A percentile compares a stretch with the other conserved stretches of the same genome.
Evolutionary conservation across 1,140 invertebrate genomes (phyloP).

Genomic region (Drosophila auraria): DNA sequence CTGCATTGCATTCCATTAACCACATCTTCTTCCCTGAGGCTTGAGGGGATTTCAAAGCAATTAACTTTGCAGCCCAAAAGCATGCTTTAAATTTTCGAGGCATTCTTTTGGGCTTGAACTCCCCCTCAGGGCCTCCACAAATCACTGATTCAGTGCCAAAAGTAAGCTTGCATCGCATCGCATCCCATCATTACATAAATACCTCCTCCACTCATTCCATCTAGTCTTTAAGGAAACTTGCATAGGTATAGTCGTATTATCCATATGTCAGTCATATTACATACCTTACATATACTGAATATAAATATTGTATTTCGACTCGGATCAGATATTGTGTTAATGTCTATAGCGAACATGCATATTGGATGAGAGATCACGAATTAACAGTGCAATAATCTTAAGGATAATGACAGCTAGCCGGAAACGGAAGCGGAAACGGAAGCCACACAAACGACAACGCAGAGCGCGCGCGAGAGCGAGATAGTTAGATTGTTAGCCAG

Average conservation of each 20-base stretch:
- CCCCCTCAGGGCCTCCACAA: not conserved
- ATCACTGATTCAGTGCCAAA: slow-evolving; percentile 39
- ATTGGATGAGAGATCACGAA: slow-evolving; percentile 22
- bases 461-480: slow-evolving; percentile 42
- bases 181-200: slow-evolving; percentile 13
- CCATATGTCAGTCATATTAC: slow-evolving; percentile 5
- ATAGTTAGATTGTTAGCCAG: slow-evolving; percentile 58
- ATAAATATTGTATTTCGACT: slow-evolving; percentile 64
- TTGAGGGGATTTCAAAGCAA: not conserved
- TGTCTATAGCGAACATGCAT: slow-evolving; percentile 53
- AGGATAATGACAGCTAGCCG: slow-evolving; percentile 11
- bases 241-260: slow-evolving; percentile 9
- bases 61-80: not conserved
- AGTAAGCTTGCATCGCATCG: slow-evolving; percentile 5
- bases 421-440: slow-evolving; percentile 48
- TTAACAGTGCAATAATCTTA: slow-evolving; percentile 42
- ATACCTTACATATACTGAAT: slow-evolving; percentile 26
- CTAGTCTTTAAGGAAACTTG: slow-evolving; percentile 20
- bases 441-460: slow-evolving; percentile 51
- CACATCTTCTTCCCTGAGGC: slow-evolving; percentile 4
- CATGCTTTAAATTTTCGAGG: not conserved
- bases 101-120: not conserved
- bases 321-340: slow-evolving; percentile 63
- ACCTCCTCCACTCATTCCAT: slow-evolving; percentile 20
- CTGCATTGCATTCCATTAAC: slow-evolving; percentile 21